Percentiles rank a stretch among this genome's conserved stretches.
These are phyloP conservation scores for Eupeodes latifasciatus DNA, from an alignment of 2,888 invertebrate genomes.

Conservation along the genomic window DNA sequence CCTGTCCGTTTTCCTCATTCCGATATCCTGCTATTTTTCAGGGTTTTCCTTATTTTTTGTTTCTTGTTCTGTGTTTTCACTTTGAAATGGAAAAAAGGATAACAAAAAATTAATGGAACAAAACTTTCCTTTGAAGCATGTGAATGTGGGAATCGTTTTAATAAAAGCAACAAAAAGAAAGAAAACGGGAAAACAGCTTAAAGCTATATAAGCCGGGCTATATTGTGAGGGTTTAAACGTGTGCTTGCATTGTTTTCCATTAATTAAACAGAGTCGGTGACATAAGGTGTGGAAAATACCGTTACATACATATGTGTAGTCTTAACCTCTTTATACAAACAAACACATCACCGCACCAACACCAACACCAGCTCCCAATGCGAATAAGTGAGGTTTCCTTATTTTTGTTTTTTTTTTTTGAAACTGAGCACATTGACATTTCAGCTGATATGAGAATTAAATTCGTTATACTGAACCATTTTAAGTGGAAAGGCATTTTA, in stretches of 20 bases:
- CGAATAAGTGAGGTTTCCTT: neutral
- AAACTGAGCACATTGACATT: slow-evolving; percentile 39
- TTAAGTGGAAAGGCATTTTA: neutral
- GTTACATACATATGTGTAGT: slow-evolving; percentile 1
- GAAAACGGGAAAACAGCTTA: neutral
- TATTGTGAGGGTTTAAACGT: slow-evolving; percentile 5
- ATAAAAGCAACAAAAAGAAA: neutral
- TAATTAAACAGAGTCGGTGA: slow-evolving; percentile 50
- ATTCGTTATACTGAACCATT: slow-evolving; percentile 11
- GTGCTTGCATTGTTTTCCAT: slow-evolving; percentile 40
- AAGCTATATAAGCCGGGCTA: neutral
- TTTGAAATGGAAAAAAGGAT: slow-evolving; percentile 12
- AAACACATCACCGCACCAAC: neutral
- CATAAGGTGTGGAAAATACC: slow-evolving; percentile 32
- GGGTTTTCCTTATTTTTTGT: neutral
- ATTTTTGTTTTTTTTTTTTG: neutral
- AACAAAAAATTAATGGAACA: slow-evolving; percentile 10
- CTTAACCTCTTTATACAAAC: slow-evolving; percentile 2
- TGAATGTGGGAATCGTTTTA: slow-evolving; percentile 26
- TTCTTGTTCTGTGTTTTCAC: neutral
- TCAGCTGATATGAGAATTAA: slow-evolving; percentile 3
- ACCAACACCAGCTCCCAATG: too few relatives aligned
- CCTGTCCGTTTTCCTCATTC: slow-evolving; percentile 6
- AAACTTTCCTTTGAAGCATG: slow-evolving; percentile 37
- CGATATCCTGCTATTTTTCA: slow-evolving; percentile 1